Evolutionary conservation across 2,888 invertebrate genomes (phyloP).

Genomic region (Spilosoma lubricipeda): DNA sequence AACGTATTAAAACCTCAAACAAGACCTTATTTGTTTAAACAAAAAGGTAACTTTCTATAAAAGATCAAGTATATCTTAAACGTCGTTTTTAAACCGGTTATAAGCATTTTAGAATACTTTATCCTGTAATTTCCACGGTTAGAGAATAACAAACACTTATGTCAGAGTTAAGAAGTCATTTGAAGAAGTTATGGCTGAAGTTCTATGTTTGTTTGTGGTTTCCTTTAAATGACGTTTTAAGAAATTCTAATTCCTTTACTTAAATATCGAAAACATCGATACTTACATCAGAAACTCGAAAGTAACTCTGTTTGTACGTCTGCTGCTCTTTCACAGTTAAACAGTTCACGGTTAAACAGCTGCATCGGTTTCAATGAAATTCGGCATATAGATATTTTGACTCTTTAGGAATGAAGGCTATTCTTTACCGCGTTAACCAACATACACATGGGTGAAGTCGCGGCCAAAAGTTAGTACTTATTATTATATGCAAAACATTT

Average conservation of each 20-base stretch:
- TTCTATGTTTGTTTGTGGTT: constrained; percentile 51
- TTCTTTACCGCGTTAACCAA: too few species aligned
- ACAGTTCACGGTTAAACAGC: too few species aligned
- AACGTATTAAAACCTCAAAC: background rate
- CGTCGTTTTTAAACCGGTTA: constrained; percentile 25
- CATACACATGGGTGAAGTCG: too few species aligned
- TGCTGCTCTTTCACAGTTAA: too few species aligned
- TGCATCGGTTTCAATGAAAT: too few species aligned
- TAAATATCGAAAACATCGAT: background rate
- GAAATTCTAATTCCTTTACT: constrained; percentile 22
- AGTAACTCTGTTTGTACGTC: too few species aligned
- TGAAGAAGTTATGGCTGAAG: constrained; percentile 51
- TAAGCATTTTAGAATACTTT: constrained; percentile 31
- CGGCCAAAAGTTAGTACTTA: too few species aligned
- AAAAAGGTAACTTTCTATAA: constrained; percentile 16
- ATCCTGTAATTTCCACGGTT: constrained; percentile 52
- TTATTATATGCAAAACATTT: too few species aligned
- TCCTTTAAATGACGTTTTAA: constrained; percentile 44
- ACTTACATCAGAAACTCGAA: too few species aligned
- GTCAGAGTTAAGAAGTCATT: constrained; percentile 55
- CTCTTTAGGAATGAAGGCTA: too few species aligned
- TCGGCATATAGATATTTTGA: too few species aligned
- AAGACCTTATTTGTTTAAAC: background rate
- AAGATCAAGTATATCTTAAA: constrained; percentile 16
- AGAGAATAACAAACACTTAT: constrained; percentile 52